These are phyloP conservation scores for Trachurus trachurus DNA, from an alignment of 2,797 vertebrate genomes.

Conservation along the genomic window DNA sequence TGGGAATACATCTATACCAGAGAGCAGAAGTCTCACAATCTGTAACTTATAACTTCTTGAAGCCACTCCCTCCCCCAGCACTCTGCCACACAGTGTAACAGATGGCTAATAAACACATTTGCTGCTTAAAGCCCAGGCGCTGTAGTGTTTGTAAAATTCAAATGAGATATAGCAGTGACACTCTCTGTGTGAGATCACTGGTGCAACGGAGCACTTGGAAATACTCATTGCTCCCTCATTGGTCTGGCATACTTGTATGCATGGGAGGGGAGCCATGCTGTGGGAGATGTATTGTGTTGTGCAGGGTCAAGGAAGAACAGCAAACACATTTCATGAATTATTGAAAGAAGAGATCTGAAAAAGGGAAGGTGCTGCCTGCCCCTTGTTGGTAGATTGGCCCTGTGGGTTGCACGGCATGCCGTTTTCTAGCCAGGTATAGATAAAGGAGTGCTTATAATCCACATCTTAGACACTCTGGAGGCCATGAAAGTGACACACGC, in stretches of 20 bases:
- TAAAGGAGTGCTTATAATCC: conserved; percentile 46
- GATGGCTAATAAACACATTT: conserved; percentile 85
- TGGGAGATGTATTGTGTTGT: conserved; percentile 72
- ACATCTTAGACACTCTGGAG: conserved; percentile 32
- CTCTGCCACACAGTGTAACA: conserved; percentile 68
- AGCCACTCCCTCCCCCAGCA: conserved; percentile 41
- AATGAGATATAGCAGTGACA: conserved; percentile 78
- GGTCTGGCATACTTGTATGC: conserved; percentile 64
- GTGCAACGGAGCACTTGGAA: conserved; percentile 70
- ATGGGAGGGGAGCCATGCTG: conserved; percentile 66
- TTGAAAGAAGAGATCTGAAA: conserved; percentile 69
- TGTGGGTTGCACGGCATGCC: conserved; percentile 54
- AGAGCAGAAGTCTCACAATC: conserved; percentile 70
- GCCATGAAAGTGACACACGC: conserved; percentile 36
- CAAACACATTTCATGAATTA: conserved; percentile 81
- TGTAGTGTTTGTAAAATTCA: conserved; percentile 79
- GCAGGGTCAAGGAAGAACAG: conserved; percentile 75
- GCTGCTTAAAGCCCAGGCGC: conserved; percentile 69
- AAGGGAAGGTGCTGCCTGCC: conserved; percentile 48
- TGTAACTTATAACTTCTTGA: conserved; percentile 74
- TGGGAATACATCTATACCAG: conserved; percentile 45
- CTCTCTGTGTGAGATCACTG: conserved; percentile 74
- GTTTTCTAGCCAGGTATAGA: conserved; percentile 48
- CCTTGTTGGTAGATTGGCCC: conserved; percentile 60
- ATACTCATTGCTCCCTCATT: conserved; percentile 66